Evolutionary conservation across 2,113 vertebrate species (phyloP).

Genomic region (Leptocoma aspasia): DNA sequence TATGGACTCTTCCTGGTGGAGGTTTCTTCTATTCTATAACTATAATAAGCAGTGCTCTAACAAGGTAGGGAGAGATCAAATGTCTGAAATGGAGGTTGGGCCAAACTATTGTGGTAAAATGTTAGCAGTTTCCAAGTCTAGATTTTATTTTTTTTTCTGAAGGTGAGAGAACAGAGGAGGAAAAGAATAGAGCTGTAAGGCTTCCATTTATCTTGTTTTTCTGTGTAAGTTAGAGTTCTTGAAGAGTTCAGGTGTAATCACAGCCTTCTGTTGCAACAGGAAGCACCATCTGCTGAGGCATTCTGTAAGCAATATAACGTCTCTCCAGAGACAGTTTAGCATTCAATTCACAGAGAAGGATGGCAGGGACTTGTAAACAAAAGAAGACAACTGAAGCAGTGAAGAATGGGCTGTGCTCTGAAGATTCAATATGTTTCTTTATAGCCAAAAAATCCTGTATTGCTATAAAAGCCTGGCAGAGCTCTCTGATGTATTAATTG

Average conservation of each 20-base stretch:
- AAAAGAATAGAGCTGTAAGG: slow-evolving; percentile 59
- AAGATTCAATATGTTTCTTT: slow-evolving; percentile 77
- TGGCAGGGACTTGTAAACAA: slow-evolving; percentile 82
- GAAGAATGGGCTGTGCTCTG: slow-evolving; percentile 72
- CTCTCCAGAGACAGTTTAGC: slow-evolving; percentile 82
- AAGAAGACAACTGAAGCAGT: slow-evolving; percentile 76
- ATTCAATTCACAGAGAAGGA: slow-evolving; percentile 83
- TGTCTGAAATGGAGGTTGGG: not conserved
- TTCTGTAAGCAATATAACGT: slow-evolving; percentile 79
- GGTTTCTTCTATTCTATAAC: slow-evolving; percentile 10
- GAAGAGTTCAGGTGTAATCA: slow-evolving; percentile 84
- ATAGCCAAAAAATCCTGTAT: slow-evolving; percentile 67
- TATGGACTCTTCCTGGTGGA: slow-evolving; percentile 21
- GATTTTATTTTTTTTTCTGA: not conserved
- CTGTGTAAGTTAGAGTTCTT: slow-evolving; percentile 73
- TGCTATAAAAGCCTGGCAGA: slow-evolving; percentile 60
- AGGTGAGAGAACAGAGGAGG: not conserved
- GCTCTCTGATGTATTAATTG: slow-evolving; percentile 68
- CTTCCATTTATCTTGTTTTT: slow-evolving; percentile 74
- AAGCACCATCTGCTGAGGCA: slow-evolving; percentile 81
- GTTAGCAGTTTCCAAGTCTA: not conserved
- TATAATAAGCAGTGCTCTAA: not conserved
- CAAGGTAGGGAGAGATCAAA: not conserved
- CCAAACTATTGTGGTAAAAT: not conserved
- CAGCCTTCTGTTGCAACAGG: slow-evolving; percentile 80